Base-by-base conservation (phyloP, 2,113 vertebrate species). In the Pachyramphus minor region DNA sequence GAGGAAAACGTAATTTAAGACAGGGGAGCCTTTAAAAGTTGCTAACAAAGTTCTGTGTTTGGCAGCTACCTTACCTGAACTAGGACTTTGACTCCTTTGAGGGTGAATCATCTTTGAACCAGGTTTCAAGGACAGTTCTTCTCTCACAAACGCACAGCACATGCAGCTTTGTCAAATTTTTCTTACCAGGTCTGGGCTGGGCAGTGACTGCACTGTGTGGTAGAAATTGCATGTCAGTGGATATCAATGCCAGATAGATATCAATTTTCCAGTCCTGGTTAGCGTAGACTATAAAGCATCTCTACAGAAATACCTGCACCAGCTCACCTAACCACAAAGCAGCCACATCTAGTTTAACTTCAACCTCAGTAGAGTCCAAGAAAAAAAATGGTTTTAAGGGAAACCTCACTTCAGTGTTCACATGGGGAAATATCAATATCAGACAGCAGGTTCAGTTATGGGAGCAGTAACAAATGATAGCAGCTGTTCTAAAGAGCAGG, bases 71-170 rank as follows among this genome's bases (percentile, higher is more conserved):
- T 91, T 68, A 86, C 85, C 93, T 93, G 75, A 97, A 95, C 90
- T 77, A 85, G 95, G 94, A 97, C 95, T 97, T 95, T 96, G 96
- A 93, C 71, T 97, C 90, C 83, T 96, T 49, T 86, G 92, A 84
- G 90, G 68, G 59, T 90, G 92, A 96, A 86, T 85, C 83, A 63
- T 85, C 75, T 92, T 95, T 94, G 87, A 96, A 94, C 78, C 92
- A 67, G 75, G 85, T 94, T 95, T 96, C 96, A 97, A 96, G 93
- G 95, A 74, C 95, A 93, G 75, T 41, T 91, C 90, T 76, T 9
- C 64, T 89, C 66, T 94, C 82, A 63, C 59, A 71, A 80, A 45
- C 0, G 2, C 4, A 1, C 59, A 84, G 76, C 83, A 80, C 72
- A 86, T 74, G 75, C 55, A 86, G 39, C 42, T 52, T 85, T 20